Conservation (phyloP, 2,113 vertebrate species). For the Chrysochloris asiatica region DNA sequence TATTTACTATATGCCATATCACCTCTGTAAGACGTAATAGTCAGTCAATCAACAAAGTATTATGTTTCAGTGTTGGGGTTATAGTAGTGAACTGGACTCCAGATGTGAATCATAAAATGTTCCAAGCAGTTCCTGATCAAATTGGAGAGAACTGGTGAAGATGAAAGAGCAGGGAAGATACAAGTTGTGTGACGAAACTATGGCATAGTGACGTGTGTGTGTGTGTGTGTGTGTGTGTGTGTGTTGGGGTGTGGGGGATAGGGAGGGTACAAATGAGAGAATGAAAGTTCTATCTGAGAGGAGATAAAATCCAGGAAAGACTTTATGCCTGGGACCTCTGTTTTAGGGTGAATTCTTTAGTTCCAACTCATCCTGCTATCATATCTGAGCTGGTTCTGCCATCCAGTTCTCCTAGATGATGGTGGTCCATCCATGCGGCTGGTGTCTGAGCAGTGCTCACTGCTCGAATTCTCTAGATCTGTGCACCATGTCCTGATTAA, state of each 20-base stretch:
- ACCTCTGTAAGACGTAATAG: slow-evolving; percentile 2
- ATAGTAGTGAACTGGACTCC: not conserved
- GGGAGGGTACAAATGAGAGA: no score
- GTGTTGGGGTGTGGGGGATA: no score
- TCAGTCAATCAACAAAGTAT: slow-evolving; percentile 36
- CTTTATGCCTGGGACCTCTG: not conserved
- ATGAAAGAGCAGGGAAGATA: not conserved
- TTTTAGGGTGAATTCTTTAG: not conserved
- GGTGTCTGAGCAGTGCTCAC: not conserved
- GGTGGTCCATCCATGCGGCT: not conserved
- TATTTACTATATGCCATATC: slow-evolving; percentile 19
- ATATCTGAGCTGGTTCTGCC: not conserved
- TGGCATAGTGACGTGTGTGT: no score
- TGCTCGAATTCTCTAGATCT: not conserved
- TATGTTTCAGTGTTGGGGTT: not conserved
- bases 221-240: no score
- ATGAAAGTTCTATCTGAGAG: no score
- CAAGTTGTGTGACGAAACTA: not conserved
- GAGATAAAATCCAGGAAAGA: no score
- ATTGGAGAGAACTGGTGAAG: not conserved
- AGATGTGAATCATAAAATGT: not conserved
- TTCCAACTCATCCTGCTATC: not conserved
- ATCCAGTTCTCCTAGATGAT: not conserved
- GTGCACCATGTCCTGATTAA: not conserved
- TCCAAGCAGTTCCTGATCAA: no score